Percentiles rank a stretch among this genome's conserved stretches.
phyloP scores from a whole-genome alignment of 2,888 invertebrate species.

The Caenorhabditis plicata region DNA sequence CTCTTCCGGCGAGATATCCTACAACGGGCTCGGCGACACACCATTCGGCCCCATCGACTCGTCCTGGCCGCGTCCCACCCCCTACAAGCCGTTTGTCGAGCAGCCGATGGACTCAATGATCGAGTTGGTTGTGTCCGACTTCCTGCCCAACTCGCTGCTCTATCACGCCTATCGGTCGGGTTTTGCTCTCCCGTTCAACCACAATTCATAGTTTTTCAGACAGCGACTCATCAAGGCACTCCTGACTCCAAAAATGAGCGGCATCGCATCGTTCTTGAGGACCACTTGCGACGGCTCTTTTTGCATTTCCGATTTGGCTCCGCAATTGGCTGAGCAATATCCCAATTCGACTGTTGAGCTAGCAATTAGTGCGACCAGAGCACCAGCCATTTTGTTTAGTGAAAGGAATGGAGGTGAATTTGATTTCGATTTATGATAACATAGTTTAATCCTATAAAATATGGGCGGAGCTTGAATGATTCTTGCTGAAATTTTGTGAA shows the following conservation, averaged over 20 bases:
- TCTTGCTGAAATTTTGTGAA: no score
- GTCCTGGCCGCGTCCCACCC: slow-evolving; percentile 31
- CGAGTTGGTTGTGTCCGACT: slow-evolving; percentile 57
- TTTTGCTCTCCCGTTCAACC: neutral
- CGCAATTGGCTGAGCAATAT: slow-evolving; percentile 42
- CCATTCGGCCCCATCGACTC: slow-evolving; percentile 41
- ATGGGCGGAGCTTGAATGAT: no score
- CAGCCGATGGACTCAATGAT: slow-evolving; percentile 48
- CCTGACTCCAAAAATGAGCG: slow-evolving; percentile 37
- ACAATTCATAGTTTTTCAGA: slow-evolving; percentile 21
- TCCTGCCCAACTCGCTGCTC: slow-evolving; percentile 59
- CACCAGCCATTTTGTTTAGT: slow-evolving; percentile 50
- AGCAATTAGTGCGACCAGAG: slow-evolving; percentile 47
- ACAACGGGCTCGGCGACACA: slow-evolving; percentile 34
- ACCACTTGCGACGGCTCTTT: slow-evolving; percentile 46
- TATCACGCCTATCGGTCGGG: slow-evolving; percentile 60
- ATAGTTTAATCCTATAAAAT: no score
- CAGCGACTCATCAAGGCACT: slow-evolving; percentile 40
- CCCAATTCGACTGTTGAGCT: slow-evolving; percentile 47
- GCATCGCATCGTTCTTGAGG: slow-evolving; percentile 41
- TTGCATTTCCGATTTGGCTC: slow-evolving; percentile 43
- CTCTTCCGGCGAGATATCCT: slow-evolving; percentile 48
- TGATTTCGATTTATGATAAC: no score
- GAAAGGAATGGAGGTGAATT: slow-evolving; percentile 43
- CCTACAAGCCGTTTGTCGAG: slow-evolving; percentile 20